Base-by-base conservation (phyloP, 2,797 vertebrate genomes). In the Chrysocyon brachyurus region DNA sequence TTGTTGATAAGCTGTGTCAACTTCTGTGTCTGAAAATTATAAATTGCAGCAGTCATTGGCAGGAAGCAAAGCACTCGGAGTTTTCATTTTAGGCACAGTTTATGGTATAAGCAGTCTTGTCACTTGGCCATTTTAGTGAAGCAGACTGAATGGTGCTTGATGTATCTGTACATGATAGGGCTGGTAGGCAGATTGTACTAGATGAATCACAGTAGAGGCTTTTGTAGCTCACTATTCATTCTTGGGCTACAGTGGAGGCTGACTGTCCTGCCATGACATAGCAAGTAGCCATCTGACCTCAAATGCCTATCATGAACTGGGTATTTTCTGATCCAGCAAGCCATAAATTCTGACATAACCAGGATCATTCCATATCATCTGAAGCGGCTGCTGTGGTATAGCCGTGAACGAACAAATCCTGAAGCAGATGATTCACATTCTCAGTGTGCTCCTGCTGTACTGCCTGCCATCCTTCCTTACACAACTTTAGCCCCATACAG, bases 11-110 rank as follows among this genome's bases (percentile, higher is more conserved):
- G 40, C 15, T 68, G 36, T 61, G 5, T 81, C 64, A 68, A 26
- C 40, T 75, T 81, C 61, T 75, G 87, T 94, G 26, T 66, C 46
- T 87, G 26, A 79, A 81, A 68, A 66, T 81, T 86, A 46, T 91
- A 72, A 82, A 24, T 11, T 57, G 4, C 0, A 89, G 24, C 24
- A 57, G 10, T 66, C 70, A 75, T 19, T 24, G 63, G 46, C 59
- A 85, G 83, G 24, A 78, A 66, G 3, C 24, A 56, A 81, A 83
- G 12, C 61, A 7, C 8, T 59, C 31, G 72, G 24, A 57, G 61
- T 73, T 79, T 33, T 33, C 75, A 21, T 40, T 24, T 68, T 5
- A 63, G 61, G 16, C n/a, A 49, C 4, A 40, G 26, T 54, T 63
- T 86, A n/a, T 26, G 63, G 36, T 26, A 12, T 81, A 46, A 72